A percentile compares a stretch with the other conserved stretches of the same genome.
Conservation (phyloP, 2,888 invertebrate genomes). For the Chymomyza caudatula region DNA sequence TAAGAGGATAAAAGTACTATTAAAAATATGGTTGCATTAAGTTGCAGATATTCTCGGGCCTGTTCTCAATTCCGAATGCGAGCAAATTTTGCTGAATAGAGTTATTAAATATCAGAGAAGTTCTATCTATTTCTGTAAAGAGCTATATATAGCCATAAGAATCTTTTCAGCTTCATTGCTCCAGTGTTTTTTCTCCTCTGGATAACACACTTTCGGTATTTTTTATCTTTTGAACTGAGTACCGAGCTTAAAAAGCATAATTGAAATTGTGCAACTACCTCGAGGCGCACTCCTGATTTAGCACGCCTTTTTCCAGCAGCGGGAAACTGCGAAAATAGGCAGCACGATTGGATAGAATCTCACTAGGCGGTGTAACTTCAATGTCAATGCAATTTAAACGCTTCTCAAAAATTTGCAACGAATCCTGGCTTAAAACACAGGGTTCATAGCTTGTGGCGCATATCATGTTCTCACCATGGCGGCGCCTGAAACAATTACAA, state of each 20-base stretch:
- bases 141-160: no score
- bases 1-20: background rate
- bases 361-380: constrained; percentile 89
- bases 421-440: constrained; percentile 83
- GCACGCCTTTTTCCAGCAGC: constrained; percentile 85
- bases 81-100: no score
- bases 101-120: no score
- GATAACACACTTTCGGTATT: background rate
- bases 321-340: constrained; percentile 91
- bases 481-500: constrained; percentile 78
- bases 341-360: constrained; percentile 86
- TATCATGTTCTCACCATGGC: constrained; percentile 85
- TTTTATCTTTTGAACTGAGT: background rate
- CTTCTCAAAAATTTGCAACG: constrained; percentile 82
- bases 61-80: no score
- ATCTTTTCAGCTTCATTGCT: no score
- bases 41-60: no score
- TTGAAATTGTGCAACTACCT: constrained; percentile 79
- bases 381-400: constrained; percentile 86
- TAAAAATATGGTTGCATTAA: no score
- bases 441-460: constrained; percentile 87
- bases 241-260: background rate
- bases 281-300: constrained; percentile 86
- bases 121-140: no score
- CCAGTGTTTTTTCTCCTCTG: no score